Percentiles rank a stretch among this genome's conserved stretches.
These are phyloP conservation scores for Petrophora chlorosata DNA, from an alignment of 2,888 invertebrate species.

Conservation along the genomic window DNA sequence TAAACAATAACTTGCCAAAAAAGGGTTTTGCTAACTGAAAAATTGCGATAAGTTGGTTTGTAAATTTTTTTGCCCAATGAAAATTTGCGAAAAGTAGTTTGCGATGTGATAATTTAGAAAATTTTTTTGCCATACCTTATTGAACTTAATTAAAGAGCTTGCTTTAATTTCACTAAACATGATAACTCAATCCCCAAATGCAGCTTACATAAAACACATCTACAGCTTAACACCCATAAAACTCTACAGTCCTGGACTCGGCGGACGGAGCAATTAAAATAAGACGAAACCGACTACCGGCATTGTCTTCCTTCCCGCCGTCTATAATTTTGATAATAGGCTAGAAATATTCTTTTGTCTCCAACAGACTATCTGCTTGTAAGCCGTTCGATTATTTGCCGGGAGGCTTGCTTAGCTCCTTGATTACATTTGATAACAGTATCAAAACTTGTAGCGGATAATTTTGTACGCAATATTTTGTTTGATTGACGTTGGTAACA, in stretches of 20 bases:
- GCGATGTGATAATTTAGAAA: too few species aligned
- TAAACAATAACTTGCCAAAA: too few species aligned
- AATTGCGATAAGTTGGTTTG: too few species aligned
- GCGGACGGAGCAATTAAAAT: slow-evolving; percentile 72
- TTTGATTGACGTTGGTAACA: too few species aligned
- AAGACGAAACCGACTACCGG: slow-evolving; percentile 58
- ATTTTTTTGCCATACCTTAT: too few species aligned
- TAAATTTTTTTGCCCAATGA: too few species aligned
- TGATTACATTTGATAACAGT: slow-evolving; percentile 3
- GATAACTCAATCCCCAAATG: background rate
- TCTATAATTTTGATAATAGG: slow-evolving; percentile 82
- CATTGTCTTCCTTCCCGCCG: slow-evolving; percentile 68
- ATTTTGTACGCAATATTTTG: too few species aligned
- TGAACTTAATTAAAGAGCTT: too few species aligned
- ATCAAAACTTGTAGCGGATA: slow-evolving; percentile 1
- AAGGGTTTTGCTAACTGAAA: too few species aligned
- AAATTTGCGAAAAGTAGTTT: too few species aligned
- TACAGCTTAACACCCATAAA: slow-evolving; percentile 57
- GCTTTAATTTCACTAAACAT: background rate
- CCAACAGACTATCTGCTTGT: slow-evolving; percentile 66
- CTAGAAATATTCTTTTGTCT: slow-evolving; percentile 81
- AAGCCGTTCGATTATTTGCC: slow-evolving; percentile 68
- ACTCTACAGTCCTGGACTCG: slow-evolving; percentile 67
- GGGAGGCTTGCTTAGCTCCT: slow-evolving; percentile 10
- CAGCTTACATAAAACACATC: slow-evolving; percentile 44